These are phyloP conservation scores for Isichthys henryi DNA, from an alignment of 2,113 vertebrate genomes.

Conservation along the genomic window DNA sequence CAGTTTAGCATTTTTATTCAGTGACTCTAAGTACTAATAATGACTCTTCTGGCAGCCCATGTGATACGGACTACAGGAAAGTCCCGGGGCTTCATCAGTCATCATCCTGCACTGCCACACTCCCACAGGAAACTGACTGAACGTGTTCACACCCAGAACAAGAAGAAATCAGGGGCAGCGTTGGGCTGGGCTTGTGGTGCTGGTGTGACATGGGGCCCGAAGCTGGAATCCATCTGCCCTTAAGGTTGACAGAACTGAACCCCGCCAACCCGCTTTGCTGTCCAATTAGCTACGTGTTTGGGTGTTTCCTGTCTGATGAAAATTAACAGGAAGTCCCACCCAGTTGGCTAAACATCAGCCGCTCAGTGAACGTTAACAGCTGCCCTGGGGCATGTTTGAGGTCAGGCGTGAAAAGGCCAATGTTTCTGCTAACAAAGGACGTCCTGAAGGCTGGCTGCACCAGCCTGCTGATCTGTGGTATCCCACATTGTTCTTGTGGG, in stretches of 20 bases:
- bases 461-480: background rate
- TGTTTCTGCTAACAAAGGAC: background rate
- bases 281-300: slow-evolving; percentile 20
- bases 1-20: background rate
- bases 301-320: background rate
- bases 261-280: slow-evolving; percentile 14
- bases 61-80: background rate
- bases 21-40: background rate
- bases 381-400: background rate
- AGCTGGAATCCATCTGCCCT: slow-evolving; percentile 11
- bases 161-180: background rate
- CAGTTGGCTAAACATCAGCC: background rate
- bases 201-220: background rate
- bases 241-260: slow-evolving; percentile 13
- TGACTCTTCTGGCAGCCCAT: slow-evolving; percentile 1
- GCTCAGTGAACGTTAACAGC: background rate
- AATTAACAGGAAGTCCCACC: background rate
- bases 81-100: background rate
- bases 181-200: slow-evolving; percentile 2
- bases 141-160: background rate
- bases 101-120: background rate
- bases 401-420: background rate
- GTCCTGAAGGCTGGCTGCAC: background rate
- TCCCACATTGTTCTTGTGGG: background rate
- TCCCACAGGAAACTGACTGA: slow-evolving; percentile 28